These are phyloP conservation scores for Harlomillsia oculata DNA, from an alignment of 1,140 invertebrate species.

Conservation along the genomic window DNA sequence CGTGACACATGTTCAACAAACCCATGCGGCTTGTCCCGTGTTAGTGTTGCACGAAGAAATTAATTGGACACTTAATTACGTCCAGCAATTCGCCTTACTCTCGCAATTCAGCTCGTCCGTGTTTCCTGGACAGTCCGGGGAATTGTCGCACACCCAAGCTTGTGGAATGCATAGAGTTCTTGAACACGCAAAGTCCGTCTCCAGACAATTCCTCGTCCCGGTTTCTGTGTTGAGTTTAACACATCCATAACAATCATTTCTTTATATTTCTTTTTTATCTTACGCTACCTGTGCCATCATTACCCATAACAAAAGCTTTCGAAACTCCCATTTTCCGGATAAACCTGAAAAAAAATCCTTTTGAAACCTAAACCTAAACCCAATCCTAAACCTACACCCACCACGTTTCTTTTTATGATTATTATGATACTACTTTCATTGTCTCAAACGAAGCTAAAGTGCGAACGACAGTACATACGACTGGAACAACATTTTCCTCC, in stretches of 20 bases:
- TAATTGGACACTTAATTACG: not conserved
- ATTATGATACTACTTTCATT: too few relatives aligned
- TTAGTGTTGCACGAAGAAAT: not conserved
- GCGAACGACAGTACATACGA: too few relatives aligned
- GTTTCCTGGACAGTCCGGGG: conserved; percentile 52
- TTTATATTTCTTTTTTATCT: not conserved
- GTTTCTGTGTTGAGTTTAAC: conserved; percentile 7
- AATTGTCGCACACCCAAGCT: conserved; percentile 57
- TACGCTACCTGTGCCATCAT: not conserved
- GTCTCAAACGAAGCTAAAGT: too few relatives aligned
- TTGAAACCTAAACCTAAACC: not conserved
- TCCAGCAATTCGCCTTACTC: too few relatives aligned
- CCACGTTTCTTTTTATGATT: not conserved
- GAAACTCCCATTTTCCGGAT: not conserved
- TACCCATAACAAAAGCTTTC: not conserved
- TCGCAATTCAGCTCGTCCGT: conserved; percentile 54
- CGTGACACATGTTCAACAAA: not conserved
- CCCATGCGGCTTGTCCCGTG: not conserved
- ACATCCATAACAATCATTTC: conserved; percentile 3
- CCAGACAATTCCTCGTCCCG: conserved; percentile 40
- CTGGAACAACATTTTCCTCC: too few relatives aligned
- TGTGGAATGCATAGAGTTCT: conserved; percentile 54
- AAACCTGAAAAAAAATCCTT: not conserved
- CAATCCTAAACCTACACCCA: not conserved
- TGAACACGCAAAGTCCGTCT: conserved; percentile 51